phyloP scores from a whole-genome alignment of 2,888 invertebrate species.

The Pharmacophagus antenor region DNA sequence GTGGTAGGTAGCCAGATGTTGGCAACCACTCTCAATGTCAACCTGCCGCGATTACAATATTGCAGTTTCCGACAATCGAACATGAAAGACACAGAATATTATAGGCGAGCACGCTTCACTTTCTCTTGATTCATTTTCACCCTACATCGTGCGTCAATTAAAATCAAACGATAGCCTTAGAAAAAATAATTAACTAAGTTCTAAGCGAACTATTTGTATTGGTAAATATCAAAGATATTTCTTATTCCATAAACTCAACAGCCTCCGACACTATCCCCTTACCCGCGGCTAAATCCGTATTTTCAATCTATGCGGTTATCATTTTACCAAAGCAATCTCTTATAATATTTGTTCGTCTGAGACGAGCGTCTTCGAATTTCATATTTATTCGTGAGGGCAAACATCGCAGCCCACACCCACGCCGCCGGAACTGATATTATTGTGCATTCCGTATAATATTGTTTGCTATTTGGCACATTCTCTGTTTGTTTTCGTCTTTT shows the following conservation, averaged over 20 bases:
- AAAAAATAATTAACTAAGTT: neutral
- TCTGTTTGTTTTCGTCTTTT: constrained; percentile 79
- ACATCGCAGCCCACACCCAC: constrained; percentile 61
- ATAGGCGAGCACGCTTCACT: too few relatives aligned
- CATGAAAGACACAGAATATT: too few relatives aligned
- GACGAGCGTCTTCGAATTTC: constrained; percentile 77
- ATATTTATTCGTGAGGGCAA: constrained; percentile 79
- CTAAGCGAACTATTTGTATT: neutral
- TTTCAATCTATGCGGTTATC: constrained; percentile 79
- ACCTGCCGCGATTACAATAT: too few relatives aligned
- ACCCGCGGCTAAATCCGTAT: constrained; percentile 69
- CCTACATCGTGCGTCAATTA: too few relatives aligned
- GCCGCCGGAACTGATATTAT: constrained; percentile 79
- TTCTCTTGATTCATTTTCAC: too few relatives aligned
- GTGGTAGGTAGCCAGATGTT: too few relatives aligned
- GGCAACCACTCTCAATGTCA: too few relatives aligned
- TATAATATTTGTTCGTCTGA: constrained; percentile 76
- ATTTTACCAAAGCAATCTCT: constrained; percentile 79
- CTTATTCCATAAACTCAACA: constrained; percentile 45
- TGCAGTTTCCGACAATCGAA: too few relatives aligned
- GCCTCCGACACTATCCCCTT: constrained; percentile 43
- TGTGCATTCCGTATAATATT: constrained; percentile 82
- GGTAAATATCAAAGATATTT: neutral
- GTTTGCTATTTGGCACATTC: constrained; percentile 82
- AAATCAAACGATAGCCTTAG: too few relatives aligned